Conservation (phyloP, 2,888 invertebrate species). For the Agonopterix arenella region DNA sequence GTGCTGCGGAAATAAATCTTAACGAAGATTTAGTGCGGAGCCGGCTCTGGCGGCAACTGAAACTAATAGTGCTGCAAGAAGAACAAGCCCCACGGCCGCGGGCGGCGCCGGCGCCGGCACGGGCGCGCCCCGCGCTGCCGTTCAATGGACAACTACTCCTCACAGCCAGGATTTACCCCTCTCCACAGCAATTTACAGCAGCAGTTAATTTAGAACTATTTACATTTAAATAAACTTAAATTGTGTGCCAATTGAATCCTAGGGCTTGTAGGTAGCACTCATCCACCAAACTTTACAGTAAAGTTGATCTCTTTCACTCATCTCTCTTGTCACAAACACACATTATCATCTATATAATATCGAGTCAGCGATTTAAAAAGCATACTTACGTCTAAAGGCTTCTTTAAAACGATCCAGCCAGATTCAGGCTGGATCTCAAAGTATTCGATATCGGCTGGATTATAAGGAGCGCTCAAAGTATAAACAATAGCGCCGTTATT, state of each 20-base stretch:
- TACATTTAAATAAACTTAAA: constrained; percentile 70
- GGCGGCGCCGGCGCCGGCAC: constrained; percentile 12
- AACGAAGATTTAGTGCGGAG: constrained; percentile 71
- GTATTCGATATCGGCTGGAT: constrained; percentile 93
- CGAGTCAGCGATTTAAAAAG: constrained; percentile 15
- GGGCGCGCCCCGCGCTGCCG: constrained; percentile 33
- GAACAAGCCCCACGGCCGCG: constrained; percentile 74
- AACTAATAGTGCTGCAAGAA: constrained; percentile 85
- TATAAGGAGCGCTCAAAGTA: constrained; percentile 91
- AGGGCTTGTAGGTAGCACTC: constrained; percentile 75
- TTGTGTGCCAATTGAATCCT: constrained; percentile 75
- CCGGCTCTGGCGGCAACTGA: constrained; percentile 80
- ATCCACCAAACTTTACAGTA: constrained; percentile 73
- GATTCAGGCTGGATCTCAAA: constrained; percentile 98
- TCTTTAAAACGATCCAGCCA: constrained; percentile 97
- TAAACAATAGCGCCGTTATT: constrained; percentile 97
- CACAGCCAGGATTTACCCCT: constrained; percentile 73
- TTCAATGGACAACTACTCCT: constrained; percentile 74
- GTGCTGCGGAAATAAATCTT: constrained; percentile 76
- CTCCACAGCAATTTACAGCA: constrained; percentile 73
- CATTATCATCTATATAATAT: constrained; percentile 25
- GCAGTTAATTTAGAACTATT: constrained; percentile 74
- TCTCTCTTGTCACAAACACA: constrained; percentile 55
- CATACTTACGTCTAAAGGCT: constrained; percentile 96
- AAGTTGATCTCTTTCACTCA: constrained; percentile 70